Percentiles rank a stretch among this genome's conserved stretches.
phyloP scores from a whole-genome alignment of 1,140 invertebrate genomes.

The Caerostris darwini region DNA sequence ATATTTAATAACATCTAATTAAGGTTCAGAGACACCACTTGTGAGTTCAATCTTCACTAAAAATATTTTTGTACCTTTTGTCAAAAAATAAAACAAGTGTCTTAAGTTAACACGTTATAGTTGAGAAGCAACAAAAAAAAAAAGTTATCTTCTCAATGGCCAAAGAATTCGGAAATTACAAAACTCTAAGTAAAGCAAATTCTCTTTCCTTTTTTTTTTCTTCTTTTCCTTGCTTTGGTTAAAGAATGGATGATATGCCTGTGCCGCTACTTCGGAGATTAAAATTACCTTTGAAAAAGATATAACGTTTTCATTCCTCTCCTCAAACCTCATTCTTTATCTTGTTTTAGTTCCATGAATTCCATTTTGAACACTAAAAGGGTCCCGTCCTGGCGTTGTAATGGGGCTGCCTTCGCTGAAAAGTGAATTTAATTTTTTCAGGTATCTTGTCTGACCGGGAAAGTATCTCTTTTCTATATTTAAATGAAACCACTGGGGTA shows the following conservation, averaged over 20 bases:
- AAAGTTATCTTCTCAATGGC: no score
- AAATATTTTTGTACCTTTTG: no score
- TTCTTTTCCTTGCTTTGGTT: constrained; percentile 17
- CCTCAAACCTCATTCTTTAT: constrained; percentile 66
- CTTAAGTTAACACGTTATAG: no score
- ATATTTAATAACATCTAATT: no score
- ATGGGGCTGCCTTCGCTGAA: constrained; percentile 10
- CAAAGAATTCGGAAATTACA: no score
- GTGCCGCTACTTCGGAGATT: constrained; percentile 54
- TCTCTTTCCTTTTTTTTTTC: neutral
- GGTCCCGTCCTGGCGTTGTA: constrained; percentile 32
- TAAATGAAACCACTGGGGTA: neutral
- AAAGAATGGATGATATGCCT: neutral
- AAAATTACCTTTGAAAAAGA: constrained; percentile 63
- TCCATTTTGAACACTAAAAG: constrained; percentile 57
- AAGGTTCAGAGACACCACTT: no score
- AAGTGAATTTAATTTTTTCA: constrained; percentile 60
- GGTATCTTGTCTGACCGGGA: constrained; percentile 22
- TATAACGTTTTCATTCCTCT: constrained; percentile 65
- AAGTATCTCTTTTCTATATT: neutral
- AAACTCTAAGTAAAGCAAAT: neutral
- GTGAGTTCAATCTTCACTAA: no score
- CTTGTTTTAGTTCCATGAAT: constrained; percentile 67
- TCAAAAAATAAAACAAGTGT: no score
- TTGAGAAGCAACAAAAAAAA: no score